Base-by-base conservation (phyloP, 2,113 vertebrate species). In the Lagenorhynchus albirostris region DNA sequence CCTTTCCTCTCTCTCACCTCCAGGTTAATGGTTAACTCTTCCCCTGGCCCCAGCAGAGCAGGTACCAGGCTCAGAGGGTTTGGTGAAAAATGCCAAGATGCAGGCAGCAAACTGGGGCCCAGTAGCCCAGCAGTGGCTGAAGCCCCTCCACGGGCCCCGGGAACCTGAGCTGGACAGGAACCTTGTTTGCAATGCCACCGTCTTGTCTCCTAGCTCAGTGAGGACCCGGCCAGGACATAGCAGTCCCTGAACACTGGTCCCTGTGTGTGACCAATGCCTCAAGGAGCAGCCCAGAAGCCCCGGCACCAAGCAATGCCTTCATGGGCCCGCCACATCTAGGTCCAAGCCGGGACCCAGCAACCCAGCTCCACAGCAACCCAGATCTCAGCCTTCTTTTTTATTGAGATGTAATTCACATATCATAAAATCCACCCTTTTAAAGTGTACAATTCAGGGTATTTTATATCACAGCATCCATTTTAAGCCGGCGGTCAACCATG, bases 1-100 rank as follows among this genome's bases (percentile, higher is more conserved):
- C 76, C 76, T 36, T 73, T 74, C 73, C 15, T 58, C 20, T 33
- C 93, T 94, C 82, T 93, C 67, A 53, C 92, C 91, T 92, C 93
- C 63, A 62, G 50, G 95, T 97, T 98, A 97, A 97, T 97, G 36
- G 36, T 96, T 97, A 98, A 97, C 96, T 80, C 50, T 86, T 94
- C 25, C 63, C 91, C 86, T 67, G 26, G 74, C 82, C 53, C 63
- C 7, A 53, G 44, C 71, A 96, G 70, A 38, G 38, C 68, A 92
- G 62, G 77, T 79, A 29, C 89, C 70, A 47, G 68, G 89, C 62
- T 97, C 89, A 91, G 62, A 84, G 82, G 94, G 83, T 91, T 91
- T 84, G 41, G 81, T 68, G 41, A 87, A 93, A 70, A 18, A 41
- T 82, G 67, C 89, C 95, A 93, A 93, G 82, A 60, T 60, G 70